Base-by-base conservation (phyloP, 2,113 vertebrate species). In the Oreochromis aureus region DNA sequence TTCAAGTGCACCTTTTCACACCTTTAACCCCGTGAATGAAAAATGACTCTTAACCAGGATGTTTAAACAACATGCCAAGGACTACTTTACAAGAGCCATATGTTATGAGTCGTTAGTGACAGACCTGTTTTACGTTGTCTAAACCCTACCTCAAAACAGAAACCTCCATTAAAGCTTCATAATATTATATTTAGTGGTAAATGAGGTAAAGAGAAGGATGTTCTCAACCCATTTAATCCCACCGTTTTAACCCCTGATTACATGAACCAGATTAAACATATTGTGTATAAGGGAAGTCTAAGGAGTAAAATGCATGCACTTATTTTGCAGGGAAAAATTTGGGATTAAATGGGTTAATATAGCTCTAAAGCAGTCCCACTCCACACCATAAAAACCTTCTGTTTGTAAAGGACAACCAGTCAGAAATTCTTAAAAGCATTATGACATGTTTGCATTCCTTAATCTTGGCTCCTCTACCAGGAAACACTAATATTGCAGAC, bases 201-300 rank as follows among this genome's bases (percentile, higher is more conserved):
- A 9, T 24, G 36, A 24, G 12, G 36, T 15, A 8, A 22, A 22
- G 66, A 44, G n/a, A 71, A 24, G n/a, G 8, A 27, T 24, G 15
- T 6, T 71, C 3, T 24, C 15, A 30, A 0, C 24, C 3, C 56
- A 61, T 61, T 32, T 61, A 61, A 61, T 61, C 58, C 8, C 58
- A 61, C 1, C 5, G 0, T 61, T 32, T 61, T 61, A 0, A 61
- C 30, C 1, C 58, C 30, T 5, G 32, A 61, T 61, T 0, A 61
- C 30, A 61, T 61, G 5, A 61, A 61, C 58, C 15, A 6, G 32
- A 61, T 61, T 2, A 61, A 32, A 18, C 58, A 18, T 2, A 61
- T 61, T 32, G 58, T 32, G 58, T 32, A 15, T 6, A 1, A 30
- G 58, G 58, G 58, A 0, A 10, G 58, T 19, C 15, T 61, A 61